Evolutionary conservation across 2,113 vertebrate genomes (phyloP).

Genomic region (Ctenodactylus gundi): DNA sequence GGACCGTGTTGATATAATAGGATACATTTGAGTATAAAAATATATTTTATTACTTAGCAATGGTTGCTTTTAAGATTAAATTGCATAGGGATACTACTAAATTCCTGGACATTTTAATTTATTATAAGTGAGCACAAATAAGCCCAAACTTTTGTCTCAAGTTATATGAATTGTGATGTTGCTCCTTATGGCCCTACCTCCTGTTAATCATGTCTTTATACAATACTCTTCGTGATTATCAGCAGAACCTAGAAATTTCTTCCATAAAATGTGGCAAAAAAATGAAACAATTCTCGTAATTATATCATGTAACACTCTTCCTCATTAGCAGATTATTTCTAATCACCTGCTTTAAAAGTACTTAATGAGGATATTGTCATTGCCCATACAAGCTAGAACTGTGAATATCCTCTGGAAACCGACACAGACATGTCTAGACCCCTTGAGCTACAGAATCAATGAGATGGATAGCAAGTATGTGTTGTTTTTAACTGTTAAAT

Average conservation of each 20-base stretch:
- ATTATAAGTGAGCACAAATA: not conserved
- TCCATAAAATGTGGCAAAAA: not conserved
- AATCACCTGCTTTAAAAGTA: not conserved
- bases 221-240: not conserved
- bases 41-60: too few species aligned
- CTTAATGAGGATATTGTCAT: not conserved
- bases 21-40: too few species aligned
- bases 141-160: not conserved
- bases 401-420: not conserved
- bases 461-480: not conserved
- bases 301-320: not conserved
- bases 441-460: not conserved
- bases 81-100: not conserved
- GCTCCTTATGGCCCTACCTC: rapidly evolving
- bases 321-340: not conserved
- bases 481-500: not conserved
- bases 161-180: not conserved
- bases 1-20: too few species aligned
- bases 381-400: not conserved
- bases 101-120: not conserved
- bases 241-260: not conserved
- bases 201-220: not conserved
- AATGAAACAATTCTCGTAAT: not conserved
- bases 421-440: not conserved
- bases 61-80: not conserved